Evolutionary conservation across 1,140 invertebrate species (phyloP), one percentile per base, ranked within the genome.

Genomic region (Leptonema lineaticorne): DNA sequence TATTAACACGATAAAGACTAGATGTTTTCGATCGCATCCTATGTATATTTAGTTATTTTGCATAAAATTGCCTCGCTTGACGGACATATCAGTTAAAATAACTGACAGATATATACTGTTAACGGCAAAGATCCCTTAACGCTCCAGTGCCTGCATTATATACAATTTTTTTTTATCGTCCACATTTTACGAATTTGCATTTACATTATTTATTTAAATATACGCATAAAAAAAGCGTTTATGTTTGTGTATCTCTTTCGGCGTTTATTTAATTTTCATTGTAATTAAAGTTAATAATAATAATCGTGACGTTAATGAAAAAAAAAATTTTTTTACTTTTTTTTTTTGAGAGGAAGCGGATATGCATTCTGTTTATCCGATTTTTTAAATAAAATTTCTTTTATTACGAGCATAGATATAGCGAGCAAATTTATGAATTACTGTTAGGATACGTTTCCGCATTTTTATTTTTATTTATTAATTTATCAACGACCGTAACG

Each of bases 41-140:
- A 16, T 41, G 37, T 16, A 41, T 11, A 41, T 41, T 41, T 41
- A 22, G n/a, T 24, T 48, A 48, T 53, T 41, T 53, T 53, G 50
- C 50, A 53, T 53, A 53, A 53, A 53, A 24, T 26, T 24, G 24
- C 8, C 50, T 1, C 9, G 22, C n/a, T n/a, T 53, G 50, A 53
- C 27, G 50, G 50, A 53, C 50, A 24, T 53, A 53, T 53, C 50
- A 53, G 50, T 53, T 53, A 53, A 53, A 53, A 53, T 53, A 53
- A 53, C 50, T 53, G 50, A 53, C 50, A 53, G 50, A 53, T 53
- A 53, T 53, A 53, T 53, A 53, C 50, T 53, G 50, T 53, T 53
- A 53, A 53, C 50, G 50, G 50, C 22, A n/a, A 53, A 53, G 50
- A 53, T 53, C 50, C 46, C 50, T 53, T 53, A 26, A 53, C 50